Evolutionary conservation across 1,140 invertebrate species (phyloP), one percentile per base, ranked within the genome.

Genomic region (Spodoptera frugiperda): DNA sequence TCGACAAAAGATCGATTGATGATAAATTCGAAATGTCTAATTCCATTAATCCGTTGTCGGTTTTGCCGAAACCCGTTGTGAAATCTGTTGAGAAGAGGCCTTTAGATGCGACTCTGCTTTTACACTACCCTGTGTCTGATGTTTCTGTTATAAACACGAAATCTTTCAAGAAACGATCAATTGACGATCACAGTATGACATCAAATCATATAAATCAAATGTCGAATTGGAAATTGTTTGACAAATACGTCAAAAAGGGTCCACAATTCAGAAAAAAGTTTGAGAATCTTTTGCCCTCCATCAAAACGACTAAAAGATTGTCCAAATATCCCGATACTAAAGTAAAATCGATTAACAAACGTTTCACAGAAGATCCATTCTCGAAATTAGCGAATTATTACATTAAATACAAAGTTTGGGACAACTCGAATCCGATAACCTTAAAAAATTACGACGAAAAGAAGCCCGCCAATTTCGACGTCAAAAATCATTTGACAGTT

Each of bases 321-420:
- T 70, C 70, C 21, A 79, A 76, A 78, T 46, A 14, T n/a, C 49
- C 44, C 5, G 44, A 17, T 70, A 44, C 53, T 9, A 74, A 44
- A 49, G 67, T 71, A 81, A 80, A 78, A 61, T 53, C 68, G 0
- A 55, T 83, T 9, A 51, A 55, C 25, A 89, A 85, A 71, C 82
- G 88, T 1, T 87, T 85, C 2, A 61, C 76, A 15, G 74, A 83
- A 12, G 61, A 87, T 48, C 88, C 88, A 0, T 30, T 88, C 1
- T 49, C 79, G 4, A 84, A 90, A 70, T 33, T 93, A 3, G 75
- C 86, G 2, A 85, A 88, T 67, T 92, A 89, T 76, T 91, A 84
- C 59, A 44, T 79, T 0, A 93, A 93, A 80, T 86, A 91, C 54
- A 91, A 91, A 81, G 68, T 84, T 1, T 93, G 89, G 91, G 76